A percentile compares a stretch with the other conserved stretches of the same genome.
Conservation (phyloP, 2,113 vertebrate species). For the Cyanocitta stelleri region DNA sequence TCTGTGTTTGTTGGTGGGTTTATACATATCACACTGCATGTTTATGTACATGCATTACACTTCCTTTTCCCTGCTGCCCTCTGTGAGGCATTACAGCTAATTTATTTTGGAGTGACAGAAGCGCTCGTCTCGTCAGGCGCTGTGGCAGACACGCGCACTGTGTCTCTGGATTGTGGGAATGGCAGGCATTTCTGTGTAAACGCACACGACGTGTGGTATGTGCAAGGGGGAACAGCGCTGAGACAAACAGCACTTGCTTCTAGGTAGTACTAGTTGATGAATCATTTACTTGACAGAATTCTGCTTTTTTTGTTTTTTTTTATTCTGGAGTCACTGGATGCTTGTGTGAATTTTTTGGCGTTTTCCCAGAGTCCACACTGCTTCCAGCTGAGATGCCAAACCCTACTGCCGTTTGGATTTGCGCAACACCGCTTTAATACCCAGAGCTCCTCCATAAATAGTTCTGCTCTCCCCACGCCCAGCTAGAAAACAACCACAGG, state of each 20-base stretch:
- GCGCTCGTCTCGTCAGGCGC: not conserved
- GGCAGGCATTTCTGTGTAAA: not conserved
- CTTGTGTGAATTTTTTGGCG: conserved; percentile 50
- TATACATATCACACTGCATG: not conserved
- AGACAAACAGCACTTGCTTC: conserved; percentile 20
- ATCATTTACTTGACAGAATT: conserved; percentile 39
- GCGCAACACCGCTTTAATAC: conserved; percentile 70
- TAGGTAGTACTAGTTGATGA: conserved; percentile 38
- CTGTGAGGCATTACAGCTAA: not conserved
- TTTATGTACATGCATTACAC: not conserved
- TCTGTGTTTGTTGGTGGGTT: not conserved
- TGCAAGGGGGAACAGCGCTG: not conserved
- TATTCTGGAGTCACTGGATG: not conserved
- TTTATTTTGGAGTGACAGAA: not conserved
- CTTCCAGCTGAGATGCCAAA: conserved; percentile 63
- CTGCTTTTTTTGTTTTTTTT: not conserved
- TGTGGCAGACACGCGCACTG: not conserved
- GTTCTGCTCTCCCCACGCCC: conserved; percentile 62
- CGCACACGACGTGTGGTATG: not conserved
- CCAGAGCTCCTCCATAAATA: conserved; percentile 78
- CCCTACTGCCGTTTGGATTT: conserved; percentile 67
- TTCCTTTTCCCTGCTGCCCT: not conserved
- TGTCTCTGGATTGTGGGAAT: not conserved
- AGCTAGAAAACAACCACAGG: conserved; percentile 71
- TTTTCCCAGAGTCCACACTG: conserved; percentile 56